Base-by-base conservation (phyloP, 2,113 vertebrate species). In the Mus pahari region DNA sequence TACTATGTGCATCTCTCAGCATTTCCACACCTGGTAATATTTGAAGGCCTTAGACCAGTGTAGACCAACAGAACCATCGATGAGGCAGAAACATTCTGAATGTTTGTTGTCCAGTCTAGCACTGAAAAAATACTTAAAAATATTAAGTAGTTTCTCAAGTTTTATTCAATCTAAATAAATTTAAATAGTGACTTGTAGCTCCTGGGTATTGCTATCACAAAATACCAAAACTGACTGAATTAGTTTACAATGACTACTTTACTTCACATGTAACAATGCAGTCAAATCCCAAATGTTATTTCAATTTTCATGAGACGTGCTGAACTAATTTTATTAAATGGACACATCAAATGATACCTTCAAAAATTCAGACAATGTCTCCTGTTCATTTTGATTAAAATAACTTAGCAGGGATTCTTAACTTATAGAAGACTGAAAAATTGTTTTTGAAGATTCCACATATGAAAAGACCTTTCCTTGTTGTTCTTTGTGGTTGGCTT, bases 111-210 rank as follows among this genome's bases (percentile, higher is more conserved):
- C 64, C 22, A 58, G 48, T 14, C 16, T 60, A 87, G 50, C 42
- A 83, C 55, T 1, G 81, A 64, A 92, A 87, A 62, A 77, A 31
- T 50, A 50, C 88, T 50, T 92, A 48, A 64, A 92, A 8, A 70
- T 79, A 73, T 68, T 82, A 82, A 92, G 75, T 36, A 90, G 11
- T 33, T 73, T 55, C 81, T 77, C 24, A 55, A 82, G 31, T 90
- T 94, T 62, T 28, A 78, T 64, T 73, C 92, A 60, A 82, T 81
- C 31, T 86, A 68, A 53, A 45, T 92, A 33, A 53, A 70, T 71
- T 81, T 94, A 78, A 89, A 96, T 16, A 93, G 81, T 28, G 28
- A 92, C 13, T 45, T 53, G 17, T 64, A 28, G 74, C 58, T 45
- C 45, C 3, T 17, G 9, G 36, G 7, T 89, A 13, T 3, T 39